Evolutionary conservation across 2,888 invertebrate genomes (phyloP).

Genomic region (Trissolcus brochymenae): DNA sequence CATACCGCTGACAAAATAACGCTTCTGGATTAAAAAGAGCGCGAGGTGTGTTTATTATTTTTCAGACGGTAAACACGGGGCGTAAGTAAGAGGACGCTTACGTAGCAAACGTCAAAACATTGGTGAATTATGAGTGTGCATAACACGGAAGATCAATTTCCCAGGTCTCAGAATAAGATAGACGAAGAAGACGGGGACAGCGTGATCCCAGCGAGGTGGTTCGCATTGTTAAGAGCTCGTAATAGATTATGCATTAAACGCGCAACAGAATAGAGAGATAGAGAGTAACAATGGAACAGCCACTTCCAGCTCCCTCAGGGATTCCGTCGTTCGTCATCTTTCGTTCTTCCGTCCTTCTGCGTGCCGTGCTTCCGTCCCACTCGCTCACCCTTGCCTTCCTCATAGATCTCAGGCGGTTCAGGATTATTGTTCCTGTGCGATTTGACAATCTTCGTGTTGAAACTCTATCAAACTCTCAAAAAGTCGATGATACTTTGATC

Average conservation of each 20-base stretch:
- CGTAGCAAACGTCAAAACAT: conserved; percentile 72
- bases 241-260: conserved; percentile 76
- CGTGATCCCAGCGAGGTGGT: conserved; percentile 61
- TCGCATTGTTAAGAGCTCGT: conserved; percentile 73
- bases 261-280: conserved; percentile 69
- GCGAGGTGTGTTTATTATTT: conserved; percentile 7
- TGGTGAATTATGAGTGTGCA: conserved; percentile 72
- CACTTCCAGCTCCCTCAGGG: conserved; percentile 64
- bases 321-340: conserved; percentile 68
- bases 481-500: conserved; percentile 11
- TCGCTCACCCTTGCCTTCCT: conserved; percentile 30
- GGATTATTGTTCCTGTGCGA: conserved; percentile 22
- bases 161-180: conserved; percentile 52
- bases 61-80: conserved; percentile 8
- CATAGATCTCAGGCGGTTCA: conserved; percentile 19
- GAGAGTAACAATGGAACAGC: conserved; percentile 72
- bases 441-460: conserved; percentile 31
- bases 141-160: conserved; percentile 70
- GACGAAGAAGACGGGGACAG: conserved; percentile 57
- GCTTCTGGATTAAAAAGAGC: conserved; percentile 10
- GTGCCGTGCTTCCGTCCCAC: conserved; percentile 15
- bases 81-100: conserved; percentile 61
- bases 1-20: conserved; percentile 10
- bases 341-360: conserved; percentile 43
- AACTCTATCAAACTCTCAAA: conserved; percentile 27